phyloP scores from a whole-genome alignment of 1,140 invertebrate species.

The Tetramorium alpestre region DNA sequence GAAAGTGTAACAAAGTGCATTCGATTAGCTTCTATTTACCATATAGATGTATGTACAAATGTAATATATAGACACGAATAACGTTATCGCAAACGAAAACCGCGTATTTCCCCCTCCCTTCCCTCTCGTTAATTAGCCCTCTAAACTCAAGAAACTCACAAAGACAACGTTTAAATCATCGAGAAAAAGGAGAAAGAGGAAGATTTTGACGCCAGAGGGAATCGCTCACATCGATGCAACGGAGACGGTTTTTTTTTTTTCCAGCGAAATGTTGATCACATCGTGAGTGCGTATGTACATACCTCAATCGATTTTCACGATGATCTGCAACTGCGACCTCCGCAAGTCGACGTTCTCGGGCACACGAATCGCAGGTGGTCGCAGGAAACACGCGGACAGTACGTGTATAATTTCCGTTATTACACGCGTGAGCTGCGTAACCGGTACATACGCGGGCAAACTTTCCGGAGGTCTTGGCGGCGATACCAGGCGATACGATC shows the following conservation, averaged over 20 bases:
- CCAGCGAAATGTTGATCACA: background rate
- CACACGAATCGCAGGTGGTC: background rate
- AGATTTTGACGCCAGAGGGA: background rate
- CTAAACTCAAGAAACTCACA: background rate
- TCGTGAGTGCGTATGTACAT: background rate
- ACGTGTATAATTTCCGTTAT: background rate
- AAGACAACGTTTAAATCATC: background rate
- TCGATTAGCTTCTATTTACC: background rate
- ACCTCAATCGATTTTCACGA: background rate
- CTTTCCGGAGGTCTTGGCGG: background rate
- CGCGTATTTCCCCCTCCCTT: background rate
- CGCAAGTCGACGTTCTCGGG: background rate
- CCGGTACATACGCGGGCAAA: constrained; percentile 42
- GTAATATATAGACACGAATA: background rate
- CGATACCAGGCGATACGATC: background rate
- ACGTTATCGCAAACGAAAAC: background rate
- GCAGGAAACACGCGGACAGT: background rate
- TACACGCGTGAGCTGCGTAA: constrained; percentile 14
- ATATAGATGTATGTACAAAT: background rate
- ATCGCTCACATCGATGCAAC: background rate
- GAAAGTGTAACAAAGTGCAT: background rate
- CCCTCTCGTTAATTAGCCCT: background rate
- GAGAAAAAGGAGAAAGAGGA: background rate
- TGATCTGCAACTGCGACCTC: background rate
- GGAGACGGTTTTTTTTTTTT: constrained; percentile 1